phyloP scores from a whole-genome alignment of 2,797 vertebrate species.

The Liparis tanakae region DNA sequence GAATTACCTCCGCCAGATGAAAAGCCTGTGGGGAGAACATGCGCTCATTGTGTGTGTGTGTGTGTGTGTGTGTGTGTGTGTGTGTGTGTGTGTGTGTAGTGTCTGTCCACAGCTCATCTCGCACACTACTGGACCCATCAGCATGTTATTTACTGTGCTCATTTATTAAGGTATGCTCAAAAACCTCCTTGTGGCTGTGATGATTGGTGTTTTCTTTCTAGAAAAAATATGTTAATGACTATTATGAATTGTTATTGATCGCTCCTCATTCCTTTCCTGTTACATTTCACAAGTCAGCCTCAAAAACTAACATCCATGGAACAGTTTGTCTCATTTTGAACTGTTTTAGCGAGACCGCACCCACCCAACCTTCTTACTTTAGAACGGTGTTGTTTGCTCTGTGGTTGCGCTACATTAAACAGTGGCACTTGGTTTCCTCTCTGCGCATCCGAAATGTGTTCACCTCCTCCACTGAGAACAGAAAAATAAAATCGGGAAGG shows the following conservation, averaged over 20 bases:
- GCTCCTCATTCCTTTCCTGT: background rate
- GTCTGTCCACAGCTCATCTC: background rate
- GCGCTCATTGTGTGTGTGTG: background rate
- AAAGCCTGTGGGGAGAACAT: no score
- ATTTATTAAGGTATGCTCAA: no score
- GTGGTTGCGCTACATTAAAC: background rate
- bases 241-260: no score
- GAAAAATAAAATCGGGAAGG: background rate
- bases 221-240: no score
- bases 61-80: background rate
- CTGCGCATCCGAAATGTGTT: background rate
- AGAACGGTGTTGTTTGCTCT: background rate
- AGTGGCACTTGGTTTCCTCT: background rate
- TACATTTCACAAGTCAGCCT: background rate
- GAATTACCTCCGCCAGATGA: no score
- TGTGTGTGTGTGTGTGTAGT: background rate
- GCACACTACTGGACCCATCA: background rate
- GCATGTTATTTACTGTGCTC: no score
- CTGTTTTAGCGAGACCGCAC: background rate
- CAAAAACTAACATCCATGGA: background rate
- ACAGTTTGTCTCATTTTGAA: background rate
- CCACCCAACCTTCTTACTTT: background rate
- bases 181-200: no score
- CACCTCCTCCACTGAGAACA: background rate
- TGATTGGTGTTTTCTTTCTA: no score